Base-by-base conservation (phyloP, 2,888 invertebrate genomes). In the Yponomeuta plumbellus region DNA sequence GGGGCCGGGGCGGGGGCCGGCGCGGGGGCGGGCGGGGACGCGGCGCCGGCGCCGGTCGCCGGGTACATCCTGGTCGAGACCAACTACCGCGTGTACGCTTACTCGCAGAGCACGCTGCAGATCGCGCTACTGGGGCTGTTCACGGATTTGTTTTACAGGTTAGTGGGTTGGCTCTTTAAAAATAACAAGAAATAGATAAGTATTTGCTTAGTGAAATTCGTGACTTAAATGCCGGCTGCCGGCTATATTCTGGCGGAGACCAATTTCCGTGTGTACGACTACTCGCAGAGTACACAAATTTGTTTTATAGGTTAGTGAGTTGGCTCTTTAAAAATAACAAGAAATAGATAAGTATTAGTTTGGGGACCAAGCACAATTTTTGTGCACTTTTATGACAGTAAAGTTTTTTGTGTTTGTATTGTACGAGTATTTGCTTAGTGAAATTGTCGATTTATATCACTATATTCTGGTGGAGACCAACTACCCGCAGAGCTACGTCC, bases 21-120 rank as follows among this genome's bases (percentile, higher is more conserved):
- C 80, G 56, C 10, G 34, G 34, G 34, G 34, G 76, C 83, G 65
- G 91, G 64, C 91, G 71, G 68, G 93, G 91, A 65, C 91, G 71
- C 69, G 93, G 94, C 5, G 93, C 34, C 34, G 34, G 34, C 34
- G 34, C 77, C 85, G 44, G 72, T 72, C 70, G 21, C 81, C 71
- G 97, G 98, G 17, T 98, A 97, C 86, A 95, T 99, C 73, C 92
- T 99, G 63, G 97, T 98, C 23, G 99, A 99, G 92, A 99, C 99
- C 66, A 99, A 99, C 92, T 93, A 99, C 81, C 91, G 98, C 74
- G 95, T 99, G 17, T 99, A 99, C 85, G 99, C 99, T 0, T 99
- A 99, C 84, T 98, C 99, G 59, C 95, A 96, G 88, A 96, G 96
- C 69, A 95, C 95, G 77, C 93, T 99, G 68, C 98, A 99, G 91